phyloP scores from a whole-genome alignment of 2,113 vertebrate genomes.

The Myanophis thanlyinensis region DNA sequence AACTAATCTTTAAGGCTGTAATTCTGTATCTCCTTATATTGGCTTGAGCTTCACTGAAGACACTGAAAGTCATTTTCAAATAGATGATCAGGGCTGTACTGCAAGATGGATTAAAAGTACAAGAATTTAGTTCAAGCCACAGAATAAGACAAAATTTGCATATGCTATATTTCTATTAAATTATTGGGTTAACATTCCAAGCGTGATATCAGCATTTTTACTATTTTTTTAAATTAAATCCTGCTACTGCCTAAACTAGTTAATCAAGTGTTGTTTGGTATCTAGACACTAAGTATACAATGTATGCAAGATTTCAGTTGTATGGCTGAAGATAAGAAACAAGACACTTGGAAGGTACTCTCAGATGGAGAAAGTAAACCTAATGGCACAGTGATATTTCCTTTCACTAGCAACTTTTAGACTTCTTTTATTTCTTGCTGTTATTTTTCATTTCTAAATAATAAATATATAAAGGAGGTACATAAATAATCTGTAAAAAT shows the following conservation, averaged over 20 bases:
- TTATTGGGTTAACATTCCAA: neutral
- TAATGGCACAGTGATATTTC: neutral
- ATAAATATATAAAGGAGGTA: neutral
- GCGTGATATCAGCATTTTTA: rapidly evolving
- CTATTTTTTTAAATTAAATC: rapidly evolving
- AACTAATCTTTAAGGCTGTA: neutral
- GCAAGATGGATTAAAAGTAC: neutral
- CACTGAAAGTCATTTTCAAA: neutral
- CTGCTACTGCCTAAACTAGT: rapidly evolving
- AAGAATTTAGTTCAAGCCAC: neutral
- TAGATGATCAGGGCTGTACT: neutral
- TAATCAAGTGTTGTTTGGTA: rapidly evolving
- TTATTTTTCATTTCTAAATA: neutral
- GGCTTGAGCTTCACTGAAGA: neutral
- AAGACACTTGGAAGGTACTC: rapidly evolving
- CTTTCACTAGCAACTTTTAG: neutral
- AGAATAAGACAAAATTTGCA: neutral
- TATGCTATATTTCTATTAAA: neutral
- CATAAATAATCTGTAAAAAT: neutral
- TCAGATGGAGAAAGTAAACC: rapidly evolving
- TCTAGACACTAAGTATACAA: rapidly evolving
- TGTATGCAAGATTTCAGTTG: neutral
- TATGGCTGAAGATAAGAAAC: neutral
- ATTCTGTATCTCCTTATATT: neutral
- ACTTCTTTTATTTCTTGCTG: neutral